phyloP scores from a whole-genome alignment of 30 jellyfish, hydroid and myxozoan species.

The Hydra vulgaris region DNA sequence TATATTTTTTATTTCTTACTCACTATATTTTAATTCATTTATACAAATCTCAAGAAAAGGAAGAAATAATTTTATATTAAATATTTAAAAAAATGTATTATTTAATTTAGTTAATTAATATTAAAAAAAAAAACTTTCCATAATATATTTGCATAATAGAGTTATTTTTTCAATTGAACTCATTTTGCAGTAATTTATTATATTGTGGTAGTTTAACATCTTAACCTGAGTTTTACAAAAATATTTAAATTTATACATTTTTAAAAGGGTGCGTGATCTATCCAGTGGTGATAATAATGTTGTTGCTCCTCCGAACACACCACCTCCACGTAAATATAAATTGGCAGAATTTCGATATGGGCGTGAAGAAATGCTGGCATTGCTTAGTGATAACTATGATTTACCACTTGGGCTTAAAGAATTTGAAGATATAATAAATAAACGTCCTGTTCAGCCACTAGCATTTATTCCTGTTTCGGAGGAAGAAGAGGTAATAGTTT shows the following conservation, averaged over 20 bases:
- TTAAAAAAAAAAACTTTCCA: no score
- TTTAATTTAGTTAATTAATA: no score
- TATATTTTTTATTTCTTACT: no score
- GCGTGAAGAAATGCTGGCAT: constrained; percentile 94
- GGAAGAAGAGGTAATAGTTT: constrained; percentile 97
- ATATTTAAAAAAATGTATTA: no score
- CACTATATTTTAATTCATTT: no score
- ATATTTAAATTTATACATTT: no score
- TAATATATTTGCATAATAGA: no score
- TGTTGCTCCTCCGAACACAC: constrained; percentile 64
- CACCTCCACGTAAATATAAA: constrained; percentile 61
- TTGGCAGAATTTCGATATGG: constrained; percentile 98
- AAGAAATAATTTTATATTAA: no score
- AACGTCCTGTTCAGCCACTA: constrained; percentile 68
- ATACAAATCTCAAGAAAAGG: no score
- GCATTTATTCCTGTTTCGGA: constrained; percentile 77
- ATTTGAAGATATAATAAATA: constrained; percentile 72
- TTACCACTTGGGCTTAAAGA: constrained; percentile 72
- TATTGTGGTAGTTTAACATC: no score
- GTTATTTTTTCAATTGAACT: neutral
- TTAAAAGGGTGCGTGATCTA: constrained; percentile 87
- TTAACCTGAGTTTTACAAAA: no score
- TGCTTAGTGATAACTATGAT: constrained; percentile 39
- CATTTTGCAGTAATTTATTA: no score
- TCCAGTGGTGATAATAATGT: constrained; percentile 77